Percentiles rank a stretch among this genome's conserved stretches.
Evolutionary conservation across 2,797 vertebrate genomes (phyloP).

Genomic region (Rhinatrema bivittatum): DNA sequence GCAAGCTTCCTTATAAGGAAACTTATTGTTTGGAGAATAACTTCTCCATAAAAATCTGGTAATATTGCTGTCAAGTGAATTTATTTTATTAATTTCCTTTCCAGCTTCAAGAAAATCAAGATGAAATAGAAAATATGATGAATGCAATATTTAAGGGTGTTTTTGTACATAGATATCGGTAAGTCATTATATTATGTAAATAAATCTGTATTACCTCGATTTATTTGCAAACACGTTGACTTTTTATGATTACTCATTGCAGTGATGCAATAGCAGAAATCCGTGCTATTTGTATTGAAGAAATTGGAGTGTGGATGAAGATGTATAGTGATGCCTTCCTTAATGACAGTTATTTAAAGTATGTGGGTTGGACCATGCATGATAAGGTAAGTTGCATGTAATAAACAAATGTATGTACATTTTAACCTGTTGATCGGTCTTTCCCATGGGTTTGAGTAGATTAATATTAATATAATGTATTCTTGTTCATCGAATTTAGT

Average conservation of each 20-base stretch:
- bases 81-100: slow-evolving; percentile 35
- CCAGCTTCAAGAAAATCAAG: slow-evolving; percentile 98
- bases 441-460: no score
- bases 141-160: slow-evolving; percentile 99
- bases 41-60: no score
- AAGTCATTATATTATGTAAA: slow-evolving; percentile 32
- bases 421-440: no score
- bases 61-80: no score
- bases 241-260: neutral
- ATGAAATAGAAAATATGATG: slow-evolving; percentile 99
- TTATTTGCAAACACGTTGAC: neutral
- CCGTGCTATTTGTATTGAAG: slow-evolving; percentile 92
- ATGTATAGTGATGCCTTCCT: slow-evolving; percentile 95
- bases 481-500: no score
- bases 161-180: slow-evolving; percentile 98
- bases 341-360: slow-evolving; percentile 96
- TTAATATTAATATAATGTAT: no score
- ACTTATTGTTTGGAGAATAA: no score
- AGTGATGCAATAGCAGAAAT: slow-evolving; percentile 96
- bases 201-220: neutral
- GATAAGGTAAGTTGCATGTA: slow-evolving; percentile 78
- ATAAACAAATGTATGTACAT: no score
- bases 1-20: no score
- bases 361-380: slow-evolving; percentile 95
- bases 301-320: slow-evolving; percentile 97